phyloP scores from a whole-genome alignment of 2,113 vertebrate species.

The Rhagologus leucostigma region DNA sequence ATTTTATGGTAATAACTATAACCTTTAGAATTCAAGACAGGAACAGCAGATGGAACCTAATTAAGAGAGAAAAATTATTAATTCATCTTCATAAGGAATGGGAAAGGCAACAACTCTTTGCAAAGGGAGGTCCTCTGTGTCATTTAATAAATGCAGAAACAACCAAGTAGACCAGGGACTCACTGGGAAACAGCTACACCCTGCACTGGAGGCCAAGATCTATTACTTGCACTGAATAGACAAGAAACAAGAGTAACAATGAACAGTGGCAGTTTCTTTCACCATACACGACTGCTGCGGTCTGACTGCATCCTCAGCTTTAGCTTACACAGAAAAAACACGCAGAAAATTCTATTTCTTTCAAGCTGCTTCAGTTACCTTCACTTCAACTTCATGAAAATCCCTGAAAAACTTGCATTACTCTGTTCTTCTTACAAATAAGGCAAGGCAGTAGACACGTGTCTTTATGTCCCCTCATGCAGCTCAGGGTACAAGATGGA shows the following conservation, averaged over 20 bases:
- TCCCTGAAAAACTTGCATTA: neutral
- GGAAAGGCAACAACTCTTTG: conserved; percentile 52
- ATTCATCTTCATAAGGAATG: conserved; percentile 65
- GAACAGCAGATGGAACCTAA: conserved; percentile 72
- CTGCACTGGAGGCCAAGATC: neutral
- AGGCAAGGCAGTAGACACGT: accelerated
- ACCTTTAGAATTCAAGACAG: conserved; percentile 72
- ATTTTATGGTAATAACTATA: conserved; percentile 74
- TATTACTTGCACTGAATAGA: neutral
- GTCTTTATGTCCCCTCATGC: neutral
- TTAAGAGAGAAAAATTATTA: conserved; percentile 76
- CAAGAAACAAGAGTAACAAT: neutral
- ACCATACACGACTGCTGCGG: neutral
- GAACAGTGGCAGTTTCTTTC: neutral
- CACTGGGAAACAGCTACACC: neutral
- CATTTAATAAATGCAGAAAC: conserved; percentile 54
- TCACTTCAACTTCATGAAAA: neutral
- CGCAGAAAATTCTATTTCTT: neutral
- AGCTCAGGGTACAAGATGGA: neutral
- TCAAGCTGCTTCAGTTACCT: neutral
- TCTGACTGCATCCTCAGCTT: neutral
- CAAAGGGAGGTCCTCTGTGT: conserved; percentile 45
- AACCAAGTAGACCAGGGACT: neutral
- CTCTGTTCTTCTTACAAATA: neutral
- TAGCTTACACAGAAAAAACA: neutral